Evolutionary conservation across 2,888 invertebrate species (phyloP).

Genomic region (Salticus scenicus): DNA sequence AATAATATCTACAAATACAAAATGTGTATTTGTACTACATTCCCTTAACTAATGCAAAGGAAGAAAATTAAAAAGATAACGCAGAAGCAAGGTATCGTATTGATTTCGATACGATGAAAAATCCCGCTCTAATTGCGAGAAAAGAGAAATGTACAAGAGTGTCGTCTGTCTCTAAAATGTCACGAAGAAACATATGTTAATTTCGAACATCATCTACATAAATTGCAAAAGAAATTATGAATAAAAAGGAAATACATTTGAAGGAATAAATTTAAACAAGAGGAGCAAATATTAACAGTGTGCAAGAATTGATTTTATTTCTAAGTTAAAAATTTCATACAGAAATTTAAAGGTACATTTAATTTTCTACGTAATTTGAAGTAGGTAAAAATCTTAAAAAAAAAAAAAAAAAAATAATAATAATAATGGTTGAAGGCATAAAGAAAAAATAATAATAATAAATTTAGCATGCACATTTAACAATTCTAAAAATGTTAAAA

Average conservation of each 20-base stretch:
- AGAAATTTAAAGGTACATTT: no score
- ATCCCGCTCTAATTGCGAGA: constrained; percentile 9
- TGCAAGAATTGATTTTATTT: no score
- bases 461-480: no score
- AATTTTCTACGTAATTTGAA: no score
- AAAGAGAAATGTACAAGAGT: constrained; percentile 17
- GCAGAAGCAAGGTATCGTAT: background rate
- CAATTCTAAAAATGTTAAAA: no score
- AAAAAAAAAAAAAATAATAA: no score
- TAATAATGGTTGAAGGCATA: no score
- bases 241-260: background rate
- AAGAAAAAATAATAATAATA: no score
- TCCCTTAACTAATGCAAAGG: background rate
- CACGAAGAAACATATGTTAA: constrained; percentile 27
- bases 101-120: constrained; percentile 15
- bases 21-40: background rate
- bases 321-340: no score
- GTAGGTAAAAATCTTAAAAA: no score
- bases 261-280: no score
- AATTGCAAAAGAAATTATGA: background rate
- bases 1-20: background rate
- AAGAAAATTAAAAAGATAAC: constrained; percentile 11
- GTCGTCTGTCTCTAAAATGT: constrained; percentile 33
- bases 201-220: constrained; percentile 12
- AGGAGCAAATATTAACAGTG: no score